These are phyloP conservation scores for Scaptomyza pallida DNA, from an alignment of 1,140 invertebrate genomes.

Conservation along the genomic window DNA sequence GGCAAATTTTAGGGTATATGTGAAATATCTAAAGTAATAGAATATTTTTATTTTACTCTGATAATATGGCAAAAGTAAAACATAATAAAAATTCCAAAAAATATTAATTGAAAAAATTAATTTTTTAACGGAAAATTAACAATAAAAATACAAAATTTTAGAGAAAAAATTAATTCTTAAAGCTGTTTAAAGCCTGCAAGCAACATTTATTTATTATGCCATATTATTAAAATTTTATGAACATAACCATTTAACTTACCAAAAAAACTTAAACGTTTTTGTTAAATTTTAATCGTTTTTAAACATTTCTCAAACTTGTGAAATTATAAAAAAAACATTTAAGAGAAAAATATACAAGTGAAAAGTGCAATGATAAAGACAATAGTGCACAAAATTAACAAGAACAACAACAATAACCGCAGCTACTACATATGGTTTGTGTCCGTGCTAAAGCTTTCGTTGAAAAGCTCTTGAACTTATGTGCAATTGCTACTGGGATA, in stretches of 20 bases:
- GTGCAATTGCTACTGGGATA: conserved; percentile 89
- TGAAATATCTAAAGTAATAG: neutral
- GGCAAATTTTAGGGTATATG: conserved; percentile 12
- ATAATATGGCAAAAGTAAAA: neutral
- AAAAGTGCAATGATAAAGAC: conserved; percentile 13
- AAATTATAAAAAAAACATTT: conserved; percentile 16
- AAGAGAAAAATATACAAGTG: conserved; percentile 5
- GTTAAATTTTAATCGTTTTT: neutral
- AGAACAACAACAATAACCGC: neutral
- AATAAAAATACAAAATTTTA: too few relatives aligned
- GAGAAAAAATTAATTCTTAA: too few relatives aligned
- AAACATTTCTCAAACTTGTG: conserved; percentile 15
- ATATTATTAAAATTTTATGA: neutral
- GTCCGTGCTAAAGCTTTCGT: conserved; percentile 60
- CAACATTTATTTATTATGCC: too few relatives aligned
- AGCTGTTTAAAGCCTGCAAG: neutral
- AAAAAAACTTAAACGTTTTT: too few relatives aligned
- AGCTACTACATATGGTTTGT: conserved; percentile 47
- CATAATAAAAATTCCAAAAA: too few relatives aligned
- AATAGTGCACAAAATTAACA: neutral
- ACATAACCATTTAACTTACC: too few relatives aligned
- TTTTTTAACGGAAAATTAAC: too few relatives aligned
- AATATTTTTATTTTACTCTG: neutral
- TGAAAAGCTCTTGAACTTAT: conserved; percentile 67
- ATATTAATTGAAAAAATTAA: too few relatives aligned